Conservation (phyloP, 2,113 vertebrate genomes). For the Proterorhinus semilunaris region DNA sequence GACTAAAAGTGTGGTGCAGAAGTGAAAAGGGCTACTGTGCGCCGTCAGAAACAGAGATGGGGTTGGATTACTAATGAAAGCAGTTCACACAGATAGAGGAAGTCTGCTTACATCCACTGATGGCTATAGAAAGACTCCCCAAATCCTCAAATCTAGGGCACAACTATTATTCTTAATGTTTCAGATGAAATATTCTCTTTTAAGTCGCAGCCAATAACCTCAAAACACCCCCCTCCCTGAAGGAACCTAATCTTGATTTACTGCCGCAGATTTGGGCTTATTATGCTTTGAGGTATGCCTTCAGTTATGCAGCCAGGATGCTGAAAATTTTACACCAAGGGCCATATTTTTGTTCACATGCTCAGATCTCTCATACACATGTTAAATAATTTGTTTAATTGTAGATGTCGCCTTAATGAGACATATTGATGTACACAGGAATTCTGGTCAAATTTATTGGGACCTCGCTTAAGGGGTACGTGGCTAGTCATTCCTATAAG, state of each 20-base stretch:
- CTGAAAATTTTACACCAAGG: not conserved
- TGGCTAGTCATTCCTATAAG: too few relatives aligned
- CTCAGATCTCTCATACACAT: too few relatives aligned
- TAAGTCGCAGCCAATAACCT: constrained; percentile 13
- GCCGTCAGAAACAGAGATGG: constrained; percentile 68
- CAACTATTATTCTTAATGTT: constrained; percentile 14
- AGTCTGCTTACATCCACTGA: constrained; percentile 44
- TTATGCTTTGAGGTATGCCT: constrained; percentile 17
- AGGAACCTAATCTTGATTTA: constrained; percentile 17
- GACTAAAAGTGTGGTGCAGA: constrained; percentile 62
- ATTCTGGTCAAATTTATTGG: too few relatives aligned
- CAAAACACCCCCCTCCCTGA: constrained; percentile 15
- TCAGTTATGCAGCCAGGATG: not conserved
- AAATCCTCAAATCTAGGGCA: constrained; percentile 31
- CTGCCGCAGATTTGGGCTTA: constrained; percentile 17
- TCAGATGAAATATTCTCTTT: constrained; percentile 38
- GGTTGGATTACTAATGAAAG: constrained; percentile 74
- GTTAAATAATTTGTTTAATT: too few relatives aligned
- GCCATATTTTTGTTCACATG: too few relatives aligned
- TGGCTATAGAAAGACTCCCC: constrained; percentile 27
- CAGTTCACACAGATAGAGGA: constrained; percentile 52
- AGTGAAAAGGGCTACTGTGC: constrained; percentile 74
- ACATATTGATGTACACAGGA: too few relatives aligned
- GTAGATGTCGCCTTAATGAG: too few relatives aligned
- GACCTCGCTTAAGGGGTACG: too few relatives aligned